These are phyloP conservation scores for Pteropus rufus DNA, from an alignment of 2,797 vertebrate genomes.

Conservation along the genomic window DNA sequence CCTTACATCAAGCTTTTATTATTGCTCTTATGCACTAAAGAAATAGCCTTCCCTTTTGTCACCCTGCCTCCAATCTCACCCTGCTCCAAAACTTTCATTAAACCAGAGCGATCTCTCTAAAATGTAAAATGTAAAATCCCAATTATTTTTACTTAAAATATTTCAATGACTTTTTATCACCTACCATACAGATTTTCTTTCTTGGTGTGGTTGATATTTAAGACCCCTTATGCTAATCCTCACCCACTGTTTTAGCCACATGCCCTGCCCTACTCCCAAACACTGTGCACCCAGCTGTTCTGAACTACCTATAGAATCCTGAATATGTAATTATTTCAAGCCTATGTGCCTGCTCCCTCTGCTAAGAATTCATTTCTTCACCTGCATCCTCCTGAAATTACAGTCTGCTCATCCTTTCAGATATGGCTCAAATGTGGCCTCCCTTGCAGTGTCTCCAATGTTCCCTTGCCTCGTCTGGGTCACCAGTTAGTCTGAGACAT, in stretches of 20 bases:
- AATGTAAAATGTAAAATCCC: not conserved
- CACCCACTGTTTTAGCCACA: not conserved
- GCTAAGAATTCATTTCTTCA: constrained; percentile 32
- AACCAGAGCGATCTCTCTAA: not conserved
- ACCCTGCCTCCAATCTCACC: not conserved
- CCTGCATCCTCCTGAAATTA: not conserved
- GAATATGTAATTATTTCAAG: not conserved
- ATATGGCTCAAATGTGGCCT: not conserved
- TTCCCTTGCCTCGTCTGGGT: not conserved
- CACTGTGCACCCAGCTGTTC: not conserved
- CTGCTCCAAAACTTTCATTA: not conserved
- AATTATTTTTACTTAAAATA: constrained; percentile 25
- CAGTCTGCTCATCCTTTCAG: not conserved
- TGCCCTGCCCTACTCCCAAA: not conserved
- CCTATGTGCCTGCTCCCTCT: not conserved
- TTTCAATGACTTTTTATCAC: not conserved
- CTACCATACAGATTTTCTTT: not conserved
- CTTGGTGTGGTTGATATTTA: not conserved
- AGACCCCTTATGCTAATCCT: not conserved
- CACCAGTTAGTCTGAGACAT: not conserved
- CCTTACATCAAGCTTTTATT: not conserved
- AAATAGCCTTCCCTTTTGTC: not conserved
- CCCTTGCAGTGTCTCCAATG: not conserved
- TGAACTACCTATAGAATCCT: not conserved
- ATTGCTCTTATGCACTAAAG: not conserved